A percentile compares a stretch with the other conserved stretches of the same genome.
These are phyloP conservation scores for Onychomys leucogaster DNA, from an alignment of 2,797 vertebrate species.

Conservation along the genomic window DNA sequence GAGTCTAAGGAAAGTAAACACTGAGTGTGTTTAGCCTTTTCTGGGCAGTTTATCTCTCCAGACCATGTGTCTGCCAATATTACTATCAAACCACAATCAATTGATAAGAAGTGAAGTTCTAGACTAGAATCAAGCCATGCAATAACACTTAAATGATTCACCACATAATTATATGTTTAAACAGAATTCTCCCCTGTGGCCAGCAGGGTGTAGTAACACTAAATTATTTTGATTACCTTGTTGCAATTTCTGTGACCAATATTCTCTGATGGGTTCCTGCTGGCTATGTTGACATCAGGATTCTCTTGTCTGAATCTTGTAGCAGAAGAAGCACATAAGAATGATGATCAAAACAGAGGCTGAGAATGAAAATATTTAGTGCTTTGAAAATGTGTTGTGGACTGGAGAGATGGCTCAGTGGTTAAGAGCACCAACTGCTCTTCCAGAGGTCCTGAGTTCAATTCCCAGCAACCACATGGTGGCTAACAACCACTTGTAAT, in stretches of 20 bases:
- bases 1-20: not conserved
- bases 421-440: too few species aligned
- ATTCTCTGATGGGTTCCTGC: not conserved
- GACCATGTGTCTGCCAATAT: not conserved
- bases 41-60: not conserved
- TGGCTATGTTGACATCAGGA: not conserved
- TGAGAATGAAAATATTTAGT: not conserved
- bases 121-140: not conserved
- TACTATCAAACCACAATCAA: constrained; percentile 5
- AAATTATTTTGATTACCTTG: not conserved
- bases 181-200: not conserved
- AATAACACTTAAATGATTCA: not conserved
- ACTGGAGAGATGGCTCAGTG: too few species aligned
- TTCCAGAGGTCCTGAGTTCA: too few species aligned
- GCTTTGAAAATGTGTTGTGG: not conserved
- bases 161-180: constrained; percentile 26
- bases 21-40: not conserved
- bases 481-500: too few species aligned
- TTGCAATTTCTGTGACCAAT: not conserved
- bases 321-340: not conserved
- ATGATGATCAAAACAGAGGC: not conserved
- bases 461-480: too few species aligned
- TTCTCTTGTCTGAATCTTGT: not conserved
- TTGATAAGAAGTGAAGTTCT: not conserved
- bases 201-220: not conserved